Evolutionary conservation across 2,888 invertebrate genomes (phyloP).

Genomic region (Epirrhoe alternata): DNA sequence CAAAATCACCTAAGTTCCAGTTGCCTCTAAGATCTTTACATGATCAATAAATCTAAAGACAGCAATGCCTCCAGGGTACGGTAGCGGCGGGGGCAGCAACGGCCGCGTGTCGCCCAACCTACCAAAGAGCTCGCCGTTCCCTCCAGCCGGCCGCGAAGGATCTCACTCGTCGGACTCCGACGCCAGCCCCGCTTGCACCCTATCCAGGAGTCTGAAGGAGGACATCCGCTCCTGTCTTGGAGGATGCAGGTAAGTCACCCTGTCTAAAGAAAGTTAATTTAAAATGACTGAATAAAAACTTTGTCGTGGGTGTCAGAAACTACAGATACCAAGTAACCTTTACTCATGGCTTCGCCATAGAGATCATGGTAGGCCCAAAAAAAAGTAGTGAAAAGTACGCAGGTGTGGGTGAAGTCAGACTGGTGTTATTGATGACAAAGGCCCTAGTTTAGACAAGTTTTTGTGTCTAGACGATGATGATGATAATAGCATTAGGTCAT

Average conservation of each 20-base stretch:
- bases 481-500: neutral
- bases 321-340: too few species aligned
- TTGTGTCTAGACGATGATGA: too few species aligned
- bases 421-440: too few species aligned
- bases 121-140: conserved; percentile 75
- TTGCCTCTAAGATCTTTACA: too few species aligned
- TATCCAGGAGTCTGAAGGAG: conserved; percentile 76
- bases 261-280: neutral
- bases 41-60: conserved; percentile 4
- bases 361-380: too few species aligned
- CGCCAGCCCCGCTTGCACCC: conserved; percentile 70
- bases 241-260: conserved; percentile 66
- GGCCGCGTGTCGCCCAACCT: conserved; percentile 76
- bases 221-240: conserved; percentile 77
- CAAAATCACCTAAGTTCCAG: too few species aligned
- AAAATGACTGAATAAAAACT: too few species aligned
- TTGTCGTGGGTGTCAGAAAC: too few species aligned
- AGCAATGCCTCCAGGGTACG: conserved; percentile 62
- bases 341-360: too few species aligned
- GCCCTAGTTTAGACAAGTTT: too few species aligned
- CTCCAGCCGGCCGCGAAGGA: conserved; percentile 65
- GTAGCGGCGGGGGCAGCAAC: conserved; percentile 77
- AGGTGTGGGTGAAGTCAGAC: too few species aligned
- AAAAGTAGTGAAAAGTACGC: too few species aligned
- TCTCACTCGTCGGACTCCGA: conserved; percentile 77